Evolutionary conservation across 2,888 invertebrate species (phyloP), one percentile per base, ranked within the genome.

Genomic region (Furcula furcula): DNA sequence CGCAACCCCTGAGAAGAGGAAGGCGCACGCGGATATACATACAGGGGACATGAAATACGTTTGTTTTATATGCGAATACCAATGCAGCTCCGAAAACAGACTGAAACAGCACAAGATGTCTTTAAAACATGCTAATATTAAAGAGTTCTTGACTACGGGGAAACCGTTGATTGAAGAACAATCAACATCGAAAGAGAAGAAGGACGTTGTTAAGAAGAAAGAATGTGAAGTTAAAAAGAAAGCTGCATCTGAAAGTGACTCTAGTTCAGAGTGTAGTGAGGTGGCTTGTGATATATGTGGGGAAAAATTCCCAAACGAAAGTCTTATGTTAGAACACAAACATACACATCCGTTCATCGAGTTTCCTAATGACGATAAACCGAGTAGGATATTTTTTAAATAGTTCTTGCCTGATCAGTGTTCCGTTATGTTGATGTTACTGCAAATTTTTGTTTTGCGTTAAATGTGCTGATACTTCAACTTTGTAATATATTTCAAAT

Each of bases 331-430:
- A 21, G 75, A 76, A 48, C 89, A 89, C 36, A 86, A 89, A 61
- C 71, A 76, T 29, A 84, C 79, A 0, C 89, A 89, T 35, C 89
- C 89, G 0, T 89, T 89, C 40, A 87, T 89, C 29, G 86, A 85
- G 44, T 85, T 89, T 31, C 82, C 87, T 1, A 86, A 83, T 34
- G 89, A 88, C 12, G 87, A 87, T 55, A 84, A 71, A 12, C 86
- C 87, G 1, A 84, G 79, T 63, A 80, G 86, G 43, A 89, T 89
- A 83, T 89, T 89, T 49, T 89, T 88, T 65, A 89, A 89, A 56
- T 85, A 65, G 63, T 29, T 61, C 67, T 72, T 71, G 68, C 71
- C 47, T 50, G 31, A 28, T 19, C 22, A 9, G 4, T 46, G 14
- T 21, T 16, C 4, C 18, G 27, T 35, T 46, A 33, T 39, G 28